phyloP scores from a whole-genome alignment of 2,888 invertebrate genomes.

The Tipula unca region DNA sequence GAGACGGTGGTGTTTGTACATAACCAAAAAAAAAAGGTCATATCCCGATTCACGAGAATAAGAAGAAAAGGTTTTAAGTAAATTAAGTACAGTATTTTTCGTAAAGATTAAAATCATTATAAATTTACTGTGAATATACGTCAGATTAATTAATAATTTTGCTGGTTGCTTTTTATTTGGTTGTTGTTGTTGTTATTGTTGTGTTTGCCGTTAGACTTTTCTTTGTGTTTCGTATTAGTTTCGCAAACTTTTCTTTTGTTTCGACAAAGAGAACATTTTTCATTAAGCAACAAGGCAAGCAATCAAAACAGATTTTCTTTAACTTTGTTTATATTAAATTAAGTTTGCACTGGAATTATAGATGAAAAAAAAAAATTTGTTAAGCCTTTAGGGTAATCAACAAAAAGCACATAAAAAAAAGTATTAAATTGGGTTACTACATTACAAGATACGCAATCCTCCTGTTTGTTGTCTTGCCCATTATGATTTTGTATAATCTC shows the following conservation, averaged over 20 bases:
- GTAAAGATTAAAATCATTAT: background rate
- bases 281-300: background rate
- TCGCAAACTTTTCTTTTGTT: background rate
- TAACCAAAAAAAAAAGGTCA: background rate
- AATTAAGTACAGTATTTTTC: background rate
- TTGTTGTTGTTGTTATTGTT: background rate
- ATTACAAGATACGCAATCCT: background rate
- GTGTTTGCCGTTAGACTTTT: background rate
- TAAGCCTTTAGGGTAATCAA: constrained; percentile 8
- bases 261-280: background rate
- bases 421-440: background rate
- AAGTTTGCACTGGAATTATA: background rate
- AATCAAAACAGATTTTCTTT: background rate
- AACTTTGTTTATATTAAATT: background rate
- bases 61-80: background rate
- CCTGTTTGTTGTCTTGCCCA: background rate
- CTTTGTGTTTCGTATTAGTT: background rate
- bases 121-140: background rate
- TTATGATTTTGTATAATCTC: background rate
- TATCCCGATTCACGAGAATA: too few species aligned
- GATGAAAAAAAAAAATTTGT: background rate
- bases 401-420: background rate
- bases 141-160: background rate
- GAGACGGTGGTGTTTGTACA: background rate
- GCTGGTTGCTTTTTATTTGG: background rate